Conservation (phyloP, 2,888 invertebrate species). For the Oligia fasciuncula region DNA sequence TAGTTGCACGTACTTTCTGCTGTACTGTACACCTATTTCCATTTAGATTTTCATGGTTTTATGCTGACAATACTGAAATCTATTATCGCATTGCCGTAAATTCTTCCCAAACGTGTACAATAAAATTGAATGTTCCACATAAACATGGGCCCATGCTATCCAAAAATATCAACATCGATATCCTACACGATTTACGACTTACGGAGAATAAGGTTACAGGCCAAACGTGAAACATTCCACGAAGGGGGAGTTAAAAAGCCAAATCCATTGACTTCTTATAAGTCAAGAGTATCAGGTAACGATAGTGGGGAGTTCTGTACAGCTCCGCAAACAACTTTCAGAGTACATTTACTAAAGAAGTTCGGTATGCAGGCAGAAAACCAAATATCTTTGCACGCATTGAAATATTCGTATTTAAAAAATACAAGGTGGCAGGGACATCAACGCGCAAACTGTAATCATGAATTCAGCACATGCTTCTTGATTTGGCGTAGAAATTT, state of each 20-base stretch:
- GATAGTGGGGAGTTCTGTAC: conserved; percentile 51
- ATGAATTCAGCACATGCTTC: background rate
- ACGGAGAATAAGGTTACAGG: conserved; percentile 44
- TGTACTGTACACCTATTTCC: background rate
- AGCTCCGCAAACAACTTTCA: conserved; percentile 55
- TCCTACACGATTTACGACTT: conserved; percentile 41
- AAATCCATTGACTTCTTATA: conserved; percentile 62
- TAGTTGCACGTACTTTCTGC: conserved; percentile 16
- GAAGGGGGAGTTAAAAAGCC: conserved; percentile 61
- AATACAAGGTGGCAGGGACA: background rate
- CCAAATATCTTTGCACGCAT: background rate
- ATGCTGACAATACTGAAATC: conserved; percentile 12
- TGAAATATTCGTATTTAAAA: background rate
- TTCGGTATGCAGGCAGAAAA: background rate
- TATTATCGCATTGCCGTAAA: conserved; percentile 32
- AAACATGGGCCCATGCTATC: conserved; percentile 37
- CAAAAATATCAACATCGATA: conserved; percentile 52
- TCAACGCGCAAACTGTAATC: background rate
- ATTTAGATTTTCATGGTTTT: conserved; percentile 18
- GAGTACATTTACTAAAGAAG: conserved; percentile 12
- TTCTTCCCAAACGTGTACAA: conserved; percentile 24
- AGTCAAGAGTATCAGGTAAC: conserved; percentile 56
- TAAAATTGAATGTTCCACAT: conserved; percentile 52
- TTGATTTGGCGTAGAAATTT: background rate
- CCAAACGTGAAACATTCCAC: conserved; percentile 45